phyloP scores from a whole-genome alignment of 1,140 invertebrate genomes.

The Nasonia giraulti region DNA sequence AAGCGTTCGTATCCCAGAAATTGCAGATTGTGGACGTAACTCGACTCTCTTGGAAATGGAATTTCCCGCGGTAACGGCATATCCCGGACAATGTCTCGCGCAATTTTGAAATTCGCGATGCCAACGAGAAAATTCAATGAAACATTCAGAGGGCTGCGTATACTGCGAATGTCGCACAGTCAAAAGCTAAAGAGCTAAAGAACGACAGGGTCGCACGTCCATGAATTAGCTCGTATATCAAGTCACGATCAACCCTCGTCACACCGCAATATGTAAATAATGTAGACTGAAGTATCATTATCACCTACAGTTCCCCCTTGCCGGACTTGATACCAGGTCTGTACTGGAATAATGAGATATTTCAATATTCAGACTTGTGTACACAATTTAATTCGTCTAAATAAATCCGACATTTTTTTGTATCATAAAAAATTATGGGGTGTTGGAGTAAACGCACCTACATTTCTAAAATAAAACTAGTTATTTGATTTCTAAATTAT shows the following conservation, averaged over 20 bases:
- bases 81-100: conserved; percentile 2
- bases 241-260: conserved; percentile 58
- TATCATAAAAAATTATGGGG: too few species aligned
- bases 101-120: conserved; percentile 23
- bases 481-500: too few species aligned
- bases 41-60: conserved; percentile 18
- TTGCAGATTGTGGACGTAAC: conserved; percentile 7
- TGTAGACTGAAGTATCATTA: conserved; percentile 37
- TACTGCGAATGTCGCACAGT: conserved; percentile 19
- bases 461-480: too few species aligned
- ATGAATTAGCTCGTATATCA: conserved; percentile 17
- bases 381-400: too few species aligned
- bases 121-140: conserved; percentile 55
- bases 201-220: background rate
- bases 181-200: conserved; percentile 14
- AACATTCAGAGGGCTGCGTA: conserved; percentile 38
- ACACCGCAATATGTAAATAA: conserved; percentile 56
- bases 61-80: conserved; percentile 12
- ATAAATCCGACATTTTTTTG: too few species aligned
- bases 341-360: background rate
- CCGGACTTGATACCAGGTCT: background rate
- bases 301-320: background rate
- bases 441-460: too few species aligned
- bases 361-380: too few species aligned
- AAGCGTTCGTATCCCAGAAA: background rate